Conservation (phyloP, 2,888 invertebrate genomes). For the Pycnomerus fuliginosus region DNA sequence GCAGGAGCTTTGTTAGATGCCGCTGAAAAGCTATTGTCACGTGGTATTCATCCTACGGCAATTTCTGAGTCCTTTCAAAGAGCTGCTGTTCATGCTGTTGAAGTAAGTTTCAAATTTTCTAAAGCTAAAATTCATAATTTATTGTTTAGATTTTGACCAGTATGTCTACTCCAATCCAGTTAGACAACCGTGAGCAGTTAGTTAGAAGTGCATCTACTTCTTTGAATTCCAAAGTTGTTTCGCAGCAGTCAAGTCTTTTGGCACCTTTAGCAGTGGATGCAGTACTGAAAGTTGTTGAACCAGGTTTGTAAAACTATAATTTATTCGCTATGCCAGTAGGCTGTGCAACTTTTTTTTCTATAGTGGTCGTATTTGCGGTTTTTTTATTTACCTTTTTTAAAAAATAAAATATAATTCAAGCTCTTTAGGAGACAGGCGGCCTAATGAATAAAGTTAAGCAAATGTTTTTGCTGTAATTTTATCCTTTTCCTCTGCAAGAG, state of each 20-base stretch:
- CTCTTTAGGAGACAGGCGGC: no score
- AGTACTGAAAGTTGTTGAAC: slow-evolving; percentile 81
- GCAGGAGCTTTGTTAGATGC: slow-evolving; percentile 96
- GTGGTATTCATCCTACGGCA: slow-evolving; percentile 96
- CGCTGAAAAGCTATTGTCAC: slow-evolving; percentile 84
- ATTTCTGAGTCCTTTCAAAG: slow-evolving; percentile 97
- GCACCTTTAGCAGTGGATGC: slow-evolving; percentile 98
- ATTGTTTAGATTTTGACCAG: slow-evolving; percentile 64
- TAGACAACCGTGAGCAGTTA: slow-evolving; percentile 83
- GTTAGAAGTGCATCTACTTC: slow-evolving; percentile 96
- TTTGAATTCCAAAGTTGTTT: slow-evolving; percentile 98
- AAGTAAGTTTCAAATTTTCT: slow-evolving; percentile 43
- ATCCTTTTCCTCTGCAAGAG: no score
- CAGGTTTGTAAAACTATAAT: no score
- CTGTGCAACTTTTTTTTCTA: no score
- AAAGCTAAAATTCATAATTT: slow-evolving; percentile 3
- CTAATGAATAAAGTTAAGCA: no score
- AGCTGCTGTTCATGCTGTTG: slow-evolving; percentile 72
- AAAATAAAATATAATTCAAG: no score
- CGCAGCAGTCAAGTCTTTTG: slow-evolving; percentile 92
- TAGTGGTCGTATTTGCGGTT: no score
- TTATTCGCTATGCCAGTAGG: no score
- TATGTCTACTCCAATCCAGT: slow-evolving; percentile 84
- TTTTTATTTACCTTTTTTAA: no score
- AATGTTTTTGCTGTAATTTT: no score